Conservation (phyloP, 1,140 invertebrate genomes). For the Bacillus rossius region DNA sequence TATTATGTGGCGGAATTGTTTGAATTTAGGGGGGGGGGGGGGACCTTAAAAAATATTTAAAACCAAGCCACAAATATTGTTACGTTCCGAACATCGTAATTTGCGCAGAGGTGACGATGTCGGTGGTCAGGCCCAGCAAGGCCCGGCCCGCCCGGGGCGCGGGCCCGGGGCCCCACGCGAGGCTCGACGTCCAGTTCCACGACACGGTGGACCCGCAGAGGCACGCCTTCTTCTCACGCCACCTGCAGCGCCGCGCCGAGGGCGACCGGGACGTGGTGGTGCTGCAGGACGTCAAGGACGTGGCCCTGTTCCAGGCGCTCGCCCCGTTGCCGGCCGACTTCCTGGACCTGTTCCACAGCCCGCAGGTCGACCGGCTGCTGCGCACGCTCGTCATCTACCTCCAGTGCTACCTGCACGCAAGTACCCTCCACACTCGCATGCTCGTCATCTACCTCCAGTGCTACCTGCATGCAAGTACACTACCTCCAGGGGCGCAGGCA, state of each 20-base stretch:
- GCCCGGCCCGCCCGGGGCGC: no score
- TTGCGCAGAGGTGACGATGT: no score
- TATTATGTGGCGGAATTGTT: no score
- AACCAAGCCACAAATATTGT: no score
- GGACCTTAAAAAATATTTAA: no score
- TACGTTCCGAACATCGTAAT: no score
- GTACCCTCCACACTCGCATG: conserved; percentile 42
- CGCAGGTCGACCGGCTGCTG: conserved; percentile 53
- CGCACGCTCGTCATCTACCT: conserved; percentile 54
- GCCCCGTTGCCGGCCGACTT: conserved; percentile 44
- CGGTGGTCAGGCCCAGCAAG: no score
- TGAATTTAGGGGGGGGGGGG: no score
- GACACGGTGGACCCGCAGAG: not conserved
- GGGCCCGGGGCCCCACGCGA: not conserved
- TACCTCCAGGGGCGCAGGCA: no score
- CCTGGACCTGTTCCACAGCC: conserved; percentile 51
- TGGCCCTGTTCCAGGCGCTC: conserved; percentile 52
- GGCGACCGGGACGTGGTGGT: conserved; percentile 49
- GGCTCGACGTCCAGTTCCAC: conserved; percentile 1
- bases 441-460: conserved; percentile 56
- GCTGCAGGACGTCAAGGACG: conserved; percentile 58
- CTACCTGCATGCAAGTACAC: conserved; percentile 48
- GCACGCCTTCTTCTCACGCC: conserved; percentile 50
- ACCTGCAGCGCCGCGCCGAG: conserved; percentile 49
- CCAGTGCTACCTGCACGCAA: conserved; percentile 53